A percentile compares a stretch with the other conserved stretches of the same genome.
phyloP scores from a whole-genome alignment of 2,113 vertebrate genomes.

The Neolamprologus variostigma region DNA sequence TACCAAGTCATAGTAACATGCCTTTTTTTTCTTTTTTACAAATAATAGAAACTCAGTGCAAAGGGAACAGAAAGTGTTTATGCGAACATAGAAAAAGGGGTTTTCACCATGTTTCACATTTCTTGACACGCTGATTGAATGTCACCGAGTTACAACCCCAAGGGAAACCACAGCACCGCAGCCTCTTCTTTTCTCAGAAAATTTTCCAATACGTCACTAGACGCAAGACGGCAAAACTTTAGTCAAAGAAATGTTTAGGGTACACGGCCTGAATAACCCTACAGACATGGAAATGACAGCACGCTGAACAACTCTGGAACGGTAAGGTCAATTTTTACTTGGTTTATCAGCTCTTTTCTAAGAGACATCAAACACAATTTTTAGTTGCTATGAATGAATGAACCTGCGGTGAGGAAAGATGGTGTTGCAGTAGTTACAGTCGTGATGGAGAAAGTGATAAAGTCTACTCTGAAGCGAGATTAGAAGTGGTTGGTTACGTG shows the following conservation, averaged over 20 bases:
- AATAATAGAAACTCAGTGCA: neutral
- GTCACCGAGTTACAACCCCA: neutral
- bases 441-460: neutral
- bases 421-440: neutral
- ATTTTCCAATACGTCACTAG: neutral
- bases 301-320: neutral
- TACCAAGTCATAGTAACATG: neutral
- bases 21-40: neutral
- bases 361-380: neutral
- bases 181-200: neutral
- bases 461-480: neutral
- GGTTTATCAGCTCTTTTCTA: neutral
- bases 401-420: neutral
- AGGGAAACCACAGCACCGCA: slow-evolving; percentile 18
- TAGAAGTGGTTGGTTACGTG: neutral
- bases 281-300: neutral
- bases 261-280: neutral
- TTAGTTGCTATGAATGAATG: neutral
- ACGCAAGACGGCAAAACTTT: neutral
- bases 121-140: neutral
- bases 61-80: neutral
- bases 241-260: neutral
- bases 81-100: neutral
- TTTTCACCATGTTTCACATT: neutral
- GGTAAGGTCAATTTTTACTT: neutral